Base-by-base conservation (phyloP, 1,140 invertebrate species). In the Holcopasites calliopsidis region DNA sequence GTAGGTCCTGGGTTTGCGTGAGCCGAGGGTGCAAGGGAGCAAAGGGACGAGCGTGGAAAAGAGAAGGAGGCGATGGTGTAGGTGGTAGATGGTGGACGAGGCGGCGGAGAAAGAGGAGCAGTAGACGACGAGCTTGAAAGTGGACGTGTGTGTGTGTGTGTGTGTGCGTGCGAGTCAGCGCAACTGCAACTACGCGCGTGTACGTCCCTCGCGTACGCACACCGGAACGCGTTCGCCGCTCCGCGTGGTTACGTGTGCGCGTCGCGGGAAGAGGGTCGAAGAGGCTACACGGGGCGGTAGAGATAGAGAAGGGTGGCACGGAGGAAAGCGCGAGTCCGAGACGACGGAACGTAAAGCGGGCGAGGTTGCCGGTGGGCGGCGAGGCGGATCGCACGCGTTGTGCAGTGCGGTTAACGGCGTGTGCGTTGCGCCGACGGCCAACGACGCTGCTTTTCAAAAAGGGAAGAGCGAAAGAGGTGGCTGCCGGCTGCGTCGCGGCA, bases 351-450 rank as follows among this genome's bases (percentile, higher is more conserved):
- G 58, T 49, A 42, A 65, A 66, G 50, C 50, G 76, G 58, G 58
- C 40, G 44, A 40, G 31, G 62, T 58, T 47, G 69, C 38, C 60
- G 78, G 76, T 66, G 77, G 82, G 66, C 64, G 78, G 60, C 44
- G 75, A 65, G 80, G 79, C 69, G 82, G 82, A 85, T 84, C 87
- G 86, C 86, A 89, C 84, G 88, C 88, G 88, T 89, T 90, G 86
- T 89, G 88, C 87, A 89, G 85, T 86, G 86, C 85, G 87, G 88
- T 89, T 88, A 89, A 89, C 87, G 85, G 86, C 86, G 88, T 89
- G 88, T 90, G 89, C 89, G 89, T 90, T 89, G 88, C 86, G 88
- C 86, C 86, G 86, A 87, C 85, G 86, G 87, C 83, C 88, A 88
- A 88, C 84, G 84, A 83, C 80, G 82, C 68, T 84, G 82, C 82